Percentiles rank a stretch among this genome's conserved stretches.
Evolutionary conservation across 1,140 invertebrate genomes (phyloP).

Genomic region (Drosophila aff.): DNA sequence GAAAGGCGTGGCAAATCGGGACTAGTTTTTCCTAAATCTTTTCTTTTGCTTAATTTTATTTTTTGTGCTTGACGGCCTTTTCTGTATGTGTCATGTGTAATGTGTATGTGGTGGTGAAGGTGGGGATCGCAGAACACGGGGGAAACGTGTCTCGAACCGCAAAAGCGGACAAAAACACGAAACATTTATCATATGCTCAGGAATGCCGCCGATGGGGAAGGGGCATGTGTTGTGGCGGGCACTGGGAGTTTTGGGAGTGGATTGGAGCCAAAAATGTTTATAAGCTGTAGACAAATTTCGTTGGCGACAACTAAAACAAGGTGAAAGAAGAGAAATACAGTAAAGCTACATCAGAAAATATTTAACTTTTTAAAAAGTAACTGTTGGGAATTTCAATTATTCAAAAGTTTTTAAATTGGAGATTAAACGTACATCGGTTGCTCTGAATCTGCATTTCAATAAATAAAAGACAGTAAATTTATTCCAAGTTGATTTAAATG

Average conservation of each 20-base stretch:
- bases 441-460: neutral
- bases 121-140: slow-evolving; percentile 64
- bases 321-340: neutral
- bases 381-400: neutral
- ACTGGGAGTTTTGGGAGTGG: slow-evolving; percentile 6
- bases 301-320: slow-evolving; percentile 13
- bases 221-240: slow-evolving; percentile 5
- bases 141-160: slow-evolving; percentile 60
- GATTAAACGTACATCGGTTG: neutral
- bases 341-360: neutral
- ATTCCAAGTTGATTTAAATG: neutral
- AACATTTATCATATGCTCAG: slow-evolving; percentile 66
- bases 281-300: slow-evolving; percentile 71
- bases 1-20: slow-evolving; percentile 32
- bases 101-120: neutral
- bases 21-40: slow-evolving; percentile 33
- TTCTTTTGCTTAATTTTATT: slow-evolving; percentile 20
- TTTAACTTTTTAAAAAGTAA: neutral
- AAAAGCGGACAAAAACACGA: slow-evolving; percentile 55
- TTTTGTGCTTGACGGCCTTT: slow-evolving; percentile 29
- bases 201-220: slow-evolving; percentile 5
- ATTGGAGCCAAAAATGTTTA: slow-evolving; percentile 61
- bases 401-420: neutral
- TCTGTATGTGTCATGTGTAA: slow-evolving; percentile 10
- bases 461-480: neutral